Conservation (phyloP, 2,888 invertebrate genomes). For the Ypsolopha sequella region DNA sequence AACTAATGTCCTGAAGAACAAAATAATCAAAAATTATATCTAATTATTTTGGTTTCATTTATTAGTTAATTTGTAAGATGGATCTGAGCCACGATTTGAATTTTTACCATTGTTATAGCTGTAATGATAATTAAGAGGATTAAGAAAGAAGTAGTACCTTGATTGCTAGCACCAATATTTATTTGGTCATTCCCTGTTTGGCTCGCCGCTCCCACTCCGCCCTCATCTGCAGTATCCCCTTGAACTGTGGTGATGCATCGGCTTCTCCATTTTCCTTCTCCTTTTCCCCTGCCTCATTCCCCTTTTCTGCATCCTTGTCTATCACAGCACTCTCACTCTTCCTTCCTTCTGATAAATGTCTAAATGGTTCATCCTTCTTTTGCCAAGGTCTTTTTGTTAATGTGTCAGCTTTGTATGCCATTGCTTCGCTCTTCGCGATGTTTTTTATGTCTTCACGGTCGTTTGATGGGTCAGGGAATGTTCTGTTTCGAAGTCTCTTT, state of each 20-base stretch:
- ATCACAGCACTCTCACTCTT: slow-evolving; percentile 54
- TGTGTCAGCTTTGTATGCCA: slow-evolving; percentile 57
- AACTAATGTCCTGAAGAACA: background rate
- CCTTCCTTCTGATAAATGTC: slow-evolving; percentile 38
- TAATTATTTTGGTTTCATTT: background rate
- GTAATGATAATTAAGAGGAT: too few relatives aligned
- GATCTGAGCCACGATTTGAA: background rate
- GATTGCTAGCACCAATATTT: slow-evolving; percentile 54
- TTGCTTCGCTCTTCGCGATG: slow-evolving; percentile 47
- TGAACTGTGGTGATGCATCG: slow-evolving; percentile 70
- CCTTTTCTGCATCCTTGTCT: slow-evolving; percentile 45
- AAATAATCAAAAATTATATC: background rate
- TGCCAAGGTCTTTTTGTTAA: slow-evolving; percentile 56
- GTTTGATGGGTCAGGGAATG: slow-evolving; percentile 61
- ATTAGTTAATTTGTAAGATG: background rate
- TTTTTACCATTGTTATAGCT: background rate
- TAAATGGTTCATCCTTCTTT: slow-evolving; percentile 39
- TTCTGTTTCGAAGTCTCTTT: slow-evolving; percentile 57
- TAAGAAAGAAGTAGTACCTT: slow-evolving; percentile 3
- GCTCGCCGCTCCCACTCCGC: slow-evolving; percentile 85
- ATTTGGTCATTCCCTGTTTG: slow-evolving; percentile 77
- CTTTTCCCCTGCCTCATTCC: slow-evolving; percentile 36
- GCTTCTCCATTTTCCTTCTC: slow-evolving; percentile 44
- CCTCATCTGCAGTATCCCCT: slow-evolving; percentile 79
- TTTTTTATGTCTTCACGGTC: slow-evolving; percentile 59